These are phyloP conservation scores for Eulemur macaco DNA, from an alignment of 2,113 vertebrate species.

Conservation along the genomic window DNA sequence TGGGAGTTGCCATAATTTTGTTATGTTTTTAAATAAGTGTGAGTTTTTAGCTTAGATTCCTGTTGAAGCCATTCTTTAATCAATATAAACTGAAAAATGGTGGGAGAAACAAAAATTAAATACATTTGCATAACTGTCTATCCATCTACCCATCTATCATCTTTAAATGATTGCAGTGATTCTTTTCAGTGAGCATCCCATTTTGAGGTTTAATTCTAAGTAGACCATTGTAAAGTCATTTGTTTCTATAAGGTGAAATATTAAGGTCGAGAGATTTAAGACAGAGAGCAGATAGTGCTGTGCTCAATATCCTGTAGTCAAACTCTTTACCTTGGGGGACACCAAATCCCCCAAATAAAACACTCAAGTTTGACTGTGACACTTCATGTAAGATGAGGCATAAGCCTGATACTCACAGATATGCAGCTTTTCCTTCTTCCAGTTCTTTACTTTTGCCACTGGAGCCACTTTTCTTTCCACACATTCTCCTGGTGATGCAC, in stretches of 20 bases:
- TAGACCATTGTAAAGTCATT: background rate
- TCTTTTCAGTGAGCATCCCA: background rate
- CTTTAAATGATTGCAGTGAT: background rate
- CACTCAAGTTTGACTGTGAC: rapidly evolving
- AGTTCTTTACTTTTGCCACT: constrained; percentile 96
- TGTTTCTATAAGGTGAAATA: background rate
- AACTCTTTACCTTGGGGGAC: background rate
- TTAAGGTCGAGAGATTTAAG: background rate
- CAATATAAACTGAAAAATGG: background rate
- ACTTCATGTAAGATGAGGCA: background rate
- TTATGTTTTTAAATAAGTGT: background rate
- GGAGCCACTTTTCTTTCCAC: constrained; percentile 96
- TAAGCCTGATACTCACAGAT: constrained; percentile 91
- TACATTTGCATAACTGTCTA: background rate
- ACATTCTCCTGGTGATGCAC: constrained; percentile 96
- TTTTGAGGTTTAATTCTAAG: background rate
- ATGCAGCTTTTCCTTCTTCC: constrained; percentile 98
- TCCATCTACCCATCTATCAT: background rate
- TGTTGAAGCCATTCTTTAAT: background rate
- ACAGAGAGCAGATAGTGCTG: background rate
- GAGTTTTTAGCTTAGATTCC: background rate
- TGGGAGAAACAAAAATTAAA: background rate
- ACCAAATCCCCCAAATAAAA: background rate
- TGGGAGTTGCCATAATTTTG: background rate
- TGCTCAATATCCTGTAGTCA: background rate